phyloP scores from a whole-genome alignment of 2,888 invertebrate species.

The Pyrocoelia pectoralis region DNA sequence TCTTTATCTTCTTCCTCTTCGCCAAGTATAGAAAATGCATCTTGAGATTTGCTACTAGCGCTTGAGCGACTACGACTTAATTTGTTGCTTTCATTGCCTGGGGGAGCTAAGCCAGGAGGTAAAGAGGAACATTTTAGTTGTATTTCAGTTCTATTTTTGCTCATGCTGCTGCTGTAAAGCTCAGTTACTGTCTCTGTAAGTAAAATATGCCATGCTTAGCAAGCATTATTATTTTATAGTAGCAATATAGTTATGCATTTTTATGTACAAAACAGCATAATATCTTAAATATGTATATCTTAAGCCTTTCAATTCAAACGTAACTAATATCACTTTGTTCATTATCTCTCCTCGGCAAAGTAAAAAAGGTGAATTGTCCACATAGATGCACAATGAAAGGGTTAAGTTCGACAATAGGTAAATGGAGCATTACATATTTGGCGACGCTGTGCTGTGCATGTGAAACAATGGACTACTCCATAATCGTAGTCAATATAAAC shows the following conservation, averaged over 20 bases:
- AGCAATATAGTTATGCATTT: not conserved
- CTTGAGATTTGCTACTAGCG: constrained; percentile 56
- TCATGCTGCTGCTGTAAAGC: constrained; percentile 52
- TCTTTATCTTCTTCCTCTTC: constrained; percentile 56
- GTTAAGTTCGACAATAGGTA: no score
- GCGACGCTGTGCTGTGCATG: no score
- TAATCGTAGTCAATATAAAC: no score
- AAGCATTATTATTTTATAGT: constrained; percentile 15
- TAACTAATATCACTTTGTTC: no score
- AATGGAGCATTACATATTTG: no score
- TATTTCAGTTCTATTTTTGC: constrained; percentile 56
- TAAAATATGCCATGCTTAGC: constrained; percentile 40
- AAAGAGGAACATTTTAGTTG: constrained; percentile 71
- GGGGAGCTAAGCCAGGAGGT: constrained; percentile 68
- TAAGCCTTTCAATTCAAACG: no score
- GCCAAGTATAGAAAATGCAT: constrained; percentile 49
- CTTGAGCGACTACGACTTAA: constrained; percentile 62
- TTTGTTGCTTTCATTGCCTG: constrained; percentile 61
- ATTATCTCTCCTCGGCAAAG: no score
- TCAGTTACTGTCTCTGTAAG: constrained; percentile 58
- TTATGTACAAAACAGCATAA: not conserved
- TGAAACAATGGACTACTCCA: no score
- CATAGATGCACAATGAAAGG: no score
- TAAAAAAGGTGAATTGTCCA: no score
- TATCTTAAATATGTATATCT: not conserved